Conservation (phyloP, 2,888 invertebrate species). For the Eucera pruinosa region DNA sequence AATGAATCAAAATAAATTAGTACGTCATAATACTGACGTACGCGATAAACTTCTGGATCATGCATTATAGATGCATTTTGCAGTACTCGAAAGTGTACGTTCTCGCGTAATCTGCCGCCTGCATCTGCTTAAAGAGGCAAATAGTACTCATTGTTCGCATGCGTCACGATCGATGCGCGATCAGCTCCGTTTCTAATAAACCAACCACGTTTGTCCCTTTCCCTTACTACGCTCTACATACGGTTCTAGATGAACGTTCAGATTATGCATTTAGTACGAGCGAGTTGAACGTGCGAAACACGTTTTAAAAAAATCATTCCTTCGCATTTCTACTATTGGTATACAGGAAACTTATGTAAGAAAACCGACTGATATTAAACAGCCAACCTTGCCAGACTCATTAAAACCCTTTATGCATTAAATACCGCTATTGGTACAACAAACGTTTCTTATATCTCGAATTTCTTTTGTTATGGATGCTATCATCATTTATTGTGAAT, state of each 20-base stretch:
- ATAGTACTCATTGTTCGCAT: constrained; percentile 52
- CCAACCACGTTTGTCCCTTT: constrained; percentile 49
- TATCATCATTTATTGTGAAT: too few relatives aligned
- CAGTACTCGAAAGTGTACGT: not conserved
- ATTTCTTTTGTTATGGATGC: too few relatives aligned
- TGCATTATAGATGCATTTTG: constrained; percentile 18
- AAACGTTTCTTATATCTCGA: too few relatives aligned
- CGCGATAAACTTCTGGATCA: constrained; percentile 1
- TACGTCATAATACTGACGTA: not conserved
- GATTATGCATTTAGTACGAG: constrained; percentile 50
- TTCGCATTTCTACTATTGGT: constrained; percentile 23
- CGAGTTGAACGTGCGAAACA: constrained; percentile 36
- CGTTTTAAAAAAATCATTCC: constrained; percentile 54
- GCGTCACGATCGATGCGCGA: constrained; percentile 58
- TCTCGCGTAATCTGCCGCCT: constrained; percentile 23
- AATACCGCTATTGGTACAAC: too few relatives aligned
- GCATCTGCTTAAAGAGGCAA: constrained; percentile 33
- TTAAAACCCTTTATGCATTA: too few relatives aligned
- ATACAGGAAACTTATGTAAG: constrained; percentile 18
- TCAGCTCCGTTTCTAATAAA: constrained; percentile 51
- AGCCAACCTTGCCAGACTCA: too few relatives aligned
- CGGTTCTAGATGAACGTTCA: constrained; percentile 44
- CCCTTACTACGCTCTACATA: constrained; percentile 63
- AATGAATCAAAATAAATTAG: not conserved
- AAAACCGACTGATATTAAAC: not conserved